A percentile compares a stretch with the other conserved stretches of the same genome.
phyloP scores from a whole-genome alignment of 1,140 invertebrate genomes.

The Bombus cullumanus region DNA sequence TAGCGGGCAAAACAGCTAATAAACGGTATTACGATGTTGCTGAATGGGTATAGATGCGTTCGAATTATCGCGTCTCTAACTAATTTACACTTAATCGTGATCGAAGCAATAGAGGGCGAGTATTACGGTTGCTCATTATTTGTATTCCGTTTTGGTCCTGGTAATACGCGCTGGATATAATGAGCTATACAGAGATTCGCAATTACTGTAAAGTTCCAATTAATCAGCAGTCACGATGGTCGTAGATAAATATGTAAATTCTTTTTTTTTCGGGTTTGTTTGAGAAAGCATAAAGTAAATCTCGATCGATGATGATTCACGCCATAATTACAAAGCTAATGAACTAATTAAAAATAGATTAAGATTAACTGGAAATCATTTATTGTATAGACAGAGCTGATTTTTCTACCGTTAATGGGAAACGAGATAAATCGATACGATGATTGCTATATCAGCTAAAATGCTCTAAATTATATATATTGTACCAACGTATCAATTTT shows the following conservation, averaged over 20 bases:
- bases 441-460: neutral
- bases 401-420: neutral
- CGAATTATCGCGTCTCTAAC: neutral
- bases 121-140: neutral
- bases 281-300: neutral
- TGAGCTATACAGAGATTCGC: neutral
- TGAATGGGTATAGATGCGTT: neutral
- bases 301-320: neutral
- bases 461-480: neutral
- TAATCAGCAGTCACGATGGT: neutral
- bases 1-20: neutral
- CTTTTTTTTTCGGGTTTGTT: neutral
- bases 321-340: too few relatives aligned
- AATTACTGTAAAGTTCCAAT: neutral
- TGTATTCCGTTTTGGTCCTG: neutral
- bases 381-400: too few relatives aligned
- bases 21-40: neutral
- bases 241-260: neutral
- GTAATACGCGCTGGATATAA: neutral
- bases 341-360: too few relatives aligned
- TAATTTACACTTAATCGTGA: conserved; percentile 1
- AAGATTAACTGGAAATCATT: neutral
- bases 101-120: too few relatives aligned
- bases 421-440: neutral
- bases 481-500: too few relatives aligned